Conservation (phyloP, 2,797 vertebrate genomes). For the Mionectes olivaceus region DNA sequence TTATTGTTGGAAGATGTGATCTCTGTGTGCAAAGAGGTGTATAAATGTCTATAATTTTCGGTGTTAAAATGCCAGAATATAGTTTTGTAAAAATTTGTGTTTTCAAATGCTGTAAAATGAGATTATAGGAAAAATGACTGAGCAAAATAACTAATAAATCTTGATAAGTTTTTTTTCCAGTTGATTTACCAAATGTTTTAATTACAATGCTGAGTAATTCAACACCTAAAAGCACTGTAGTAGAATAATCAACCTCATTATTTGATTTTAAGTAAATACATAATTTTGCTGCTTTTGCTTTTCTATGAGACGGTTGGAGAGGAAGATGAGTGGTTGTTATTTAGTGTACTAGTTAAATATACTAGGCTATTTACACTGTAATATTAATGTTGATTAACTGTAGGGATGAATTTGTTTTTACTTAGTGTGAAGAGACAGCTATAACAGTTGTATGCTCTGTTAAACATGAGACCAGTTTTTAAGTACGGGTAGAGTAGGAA, state of each 20-base stretch:
- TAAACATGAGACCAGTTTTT: neutral
- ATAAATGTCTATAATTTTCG: neutral
- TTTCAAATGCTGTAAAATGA: neutral
- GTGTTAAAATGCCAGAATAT: neutral
- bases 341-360: neutral
- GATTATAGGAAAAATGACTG: neutral
- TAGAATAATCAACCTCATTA: neutral
- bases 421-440: neutral
- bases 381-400: neutral
- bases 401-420: neutral
- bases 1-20: neutral
- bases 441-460: neutral
- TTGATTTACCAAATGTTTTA: neutral
- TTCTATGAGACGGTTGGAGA: neutral
- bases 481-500: neutral
- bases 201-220: neutral
- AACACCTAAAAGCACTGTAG: neutral
- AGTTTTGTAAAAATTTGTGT: neutral
- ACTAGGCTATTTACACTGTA: neutral
- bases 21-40: neutral
- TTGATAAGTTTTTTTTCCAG: rapidly evolving
- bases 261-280: neutral
- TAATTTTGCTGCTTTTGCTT: neutral
- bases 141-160: neutral
- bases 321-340: neutral